Conservation (phyloP, 2,113 vertebrate species). For the Pimephales promelas region DNA sequence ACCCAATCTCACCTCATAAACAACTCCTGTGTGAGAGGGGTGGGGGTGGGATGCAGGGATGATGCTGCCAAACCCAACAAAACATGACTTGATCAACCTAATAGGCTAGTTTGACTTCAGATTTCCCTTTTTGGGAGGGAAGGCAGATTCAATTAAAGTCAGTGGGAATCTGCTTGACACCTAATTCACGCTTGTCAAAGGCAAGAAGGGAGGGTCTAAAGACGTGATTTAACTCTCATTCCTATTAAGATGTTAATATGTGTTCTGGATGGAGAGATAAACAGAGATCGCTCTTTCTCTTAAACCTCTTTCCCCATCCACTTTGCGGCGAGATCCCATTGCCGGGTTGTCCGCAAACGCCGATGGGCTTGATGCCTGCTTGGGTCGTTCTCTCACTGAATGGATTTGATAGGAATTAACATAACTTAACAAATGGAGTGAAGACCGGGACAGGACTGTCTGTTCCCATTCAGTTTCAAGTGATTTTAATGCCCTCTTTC, state of each 20-base stretch:
- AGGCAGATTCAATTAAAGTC: slow-evolving; percentile 94
- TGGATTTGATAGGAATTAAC: slow-evolving; percentile 57
- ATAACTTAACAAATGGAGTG: slow-evolving; percentile 54
- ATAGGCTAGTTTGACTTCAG: slow-evolving; percentile 90
- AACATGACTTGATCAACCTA: slow-evolving; percentile 88
- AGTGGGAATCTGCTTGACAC: slow-evolving; percentile 94
- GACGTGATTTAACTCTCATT: slow-evolving; percentile 82
- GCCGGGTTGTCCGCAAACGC: slow-evolving; percentile 22
- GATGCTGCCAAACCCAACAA: slow-evolving; percentile 76
- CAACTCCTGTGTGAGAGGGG: slow-evolving; percentile 47
- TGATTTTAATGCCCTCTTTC: slow-evolving; percentile 25
- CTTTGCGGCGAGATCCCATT: slow-evolving; percentile 11
- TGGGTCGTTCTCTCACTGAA: slow-evolving; percentile 36
- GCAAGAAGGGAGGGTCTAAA: slow-evolving; percentile 71
- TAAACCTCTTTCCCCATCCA: slow-evolving; percentile 11
- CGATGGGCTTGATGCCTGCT: slow-evolving; percentile 19
- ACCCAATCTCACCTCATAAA: slow-evolving; percentile 61
- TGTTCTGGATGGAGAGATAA: slow-evolving; percentile 60
- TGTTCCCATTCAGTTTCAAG: slow-evolving; percentile 37
- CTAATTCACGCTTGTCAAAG: slow-evolving; percentile 89
- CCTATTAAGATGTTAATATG: slow-evolving; percentile 91
- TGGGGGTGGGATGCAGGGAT: slow-evolving; percentile 34
- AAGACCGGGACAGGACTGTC: slow-evolving; percentile 38
- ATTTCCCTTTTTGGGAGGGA: slow-evolving; percentile 75
- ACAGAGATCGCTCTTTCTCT: slow-evolving; percentile 38